Conservation (phyloP, 2,888 invertebrate species). For the Gerris lacustris region DNA sequence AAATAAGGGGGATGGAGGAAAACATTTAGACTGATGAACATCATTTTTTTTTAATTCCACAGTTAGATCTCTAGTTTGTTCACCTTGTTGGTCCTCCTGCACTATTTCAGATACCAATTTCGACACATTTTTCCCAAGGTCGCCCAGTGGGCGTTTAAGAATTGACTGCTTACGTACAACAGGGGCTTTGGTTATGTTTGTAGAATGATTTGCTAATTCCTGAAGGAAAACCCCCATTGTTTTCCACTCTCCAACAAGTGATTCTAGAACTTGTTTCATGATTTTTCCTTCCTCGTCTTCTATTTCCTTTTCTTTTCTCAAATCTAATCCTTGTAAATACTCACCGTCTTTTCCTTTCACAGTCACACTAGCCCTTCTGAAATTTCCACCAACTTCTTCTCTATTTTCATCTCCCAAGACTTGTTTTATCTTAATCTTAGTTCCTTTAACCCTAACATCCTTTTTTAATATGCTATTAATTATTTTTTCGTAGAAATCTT, state of each 20-base stretch:
- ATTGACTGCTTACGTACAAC: background rate
- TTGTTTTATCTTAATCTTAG: background rate
- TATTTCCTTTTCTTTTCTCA: background rate
- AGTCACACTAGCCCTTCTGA: background rate
- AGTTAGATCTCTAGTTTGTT: background rate
- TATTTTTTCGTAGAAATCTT: background rate
- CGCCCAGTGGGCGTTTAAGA: background rate
- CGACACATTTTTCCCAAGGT: background rate
- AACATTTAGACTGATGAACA: background rate
- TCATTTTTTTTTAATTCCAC: background rate
- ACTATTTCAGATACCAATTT: background rate
- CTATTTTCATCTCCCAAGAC: background rate
- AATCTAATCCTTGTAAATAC: background rate
- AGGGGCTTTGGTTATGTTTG: background rate
- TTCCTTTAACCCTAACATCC: background rate
- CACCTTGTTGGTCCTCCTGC: background rate
- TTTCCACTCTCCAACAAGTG: slow-evolving; percentile 14
- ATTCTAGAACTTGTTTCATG: background rate
- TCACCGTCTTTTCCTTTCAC: slow-evolving; percentile 8
- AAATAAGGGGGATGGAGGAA: background rate
- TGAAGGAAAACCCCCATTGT: background rate
- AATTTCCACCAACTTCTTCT: background rate
- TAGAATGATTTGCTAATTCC: background rate
- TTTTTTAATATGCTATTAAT: background rate
- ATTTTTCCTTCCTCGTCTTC: background rate